Conservation (phyloP, 1,140 invertebrate species). For the Leptonema lineaticorne region DNA sequence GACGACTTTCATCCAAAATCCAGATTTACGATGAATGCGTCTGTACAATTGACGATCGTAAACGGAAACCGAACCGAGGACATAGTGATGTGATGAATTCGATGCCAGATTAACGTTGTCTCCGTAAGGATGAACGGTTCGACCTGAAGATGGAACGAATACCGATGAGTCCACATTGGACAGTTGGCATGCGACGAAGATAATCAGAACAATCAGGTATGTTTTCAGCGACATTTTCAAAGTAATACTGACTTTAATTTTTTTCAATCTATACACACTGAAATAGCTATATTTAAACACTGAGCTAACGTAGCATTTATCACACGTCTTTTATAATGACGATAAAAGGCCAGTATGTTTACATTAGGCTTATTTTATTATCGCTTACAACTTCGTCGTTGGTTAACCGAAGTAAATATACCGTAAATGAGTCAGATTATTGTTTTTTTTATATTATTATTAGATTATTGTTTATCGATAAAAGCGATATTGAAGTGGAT, state of each 20-base stretch:
- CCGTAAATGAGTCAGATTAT: too few relatives aligned
- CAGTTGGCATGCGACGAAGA: background rate
- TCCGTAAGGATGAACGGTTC: background rate
- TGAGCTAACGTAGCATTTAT: too few relatives aligned
- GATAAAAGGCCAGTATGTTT: too few relatives aligned
- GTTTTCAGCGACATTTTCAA: background rate
- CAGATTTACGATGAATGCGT: slow-evolving; percentile 46
- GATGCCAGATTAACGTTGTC: slow-evolving; percentile 21
- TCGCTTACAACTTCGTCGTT: too few relatives aligned
- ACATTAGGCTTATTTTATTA: too few relatives aligned
- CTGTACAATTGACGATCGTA: slow-evolving; percentile 43
- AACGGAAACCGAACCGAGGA: slow-evolving; percentile 7
- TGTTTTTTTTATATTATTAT: too few relatives aligned
- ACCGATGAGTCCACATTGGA: background rate
- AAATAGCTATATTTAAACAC: too few relatives aligned
- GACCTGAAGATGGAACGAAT: background rate
- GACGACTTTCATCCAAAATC: slow-evolving; percentile 45
- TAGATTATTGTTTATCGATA: too few relatives aligned
- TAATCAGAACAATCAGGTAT: background rate
- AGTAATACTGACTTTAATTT: background rate
- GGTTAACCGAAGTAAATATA: too few relatives aligned
- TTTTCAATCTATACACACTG: too few relatives aligned
- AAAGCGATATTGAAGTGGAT: too few relatives aligned
- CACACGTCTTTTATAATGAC: background rate
- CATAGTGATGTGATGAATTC: slow-evolving; percentile 31